phyloP scores from a whole-genome alignment of 1,140 invertebrate genomes.

The Lamellibrachia luymesi region DNA sequence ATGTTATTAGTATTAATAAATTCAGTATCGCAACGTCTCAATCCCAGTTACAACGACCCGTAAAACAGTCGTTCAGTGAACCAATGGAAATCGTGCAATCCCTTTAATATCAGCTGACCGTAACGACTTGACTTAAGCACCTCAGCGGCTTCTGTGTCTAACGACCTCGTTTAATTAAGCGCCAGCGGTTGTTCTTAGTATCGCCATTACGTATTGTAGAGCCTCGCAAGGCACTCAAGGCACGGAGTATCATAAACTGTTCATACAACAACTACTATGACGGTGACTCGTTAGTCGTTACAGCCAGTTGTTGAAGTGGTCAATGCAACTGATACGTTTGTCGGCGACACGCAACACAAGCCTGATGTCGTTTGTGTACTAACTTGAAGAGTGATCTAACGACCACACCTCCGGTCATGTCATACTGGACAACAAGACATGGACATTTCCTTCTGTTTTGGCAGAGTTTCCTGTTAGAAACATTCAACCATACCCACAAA shows the following conservation, averaged over 20 bases:
- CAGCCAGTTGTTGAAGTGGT: neutral
- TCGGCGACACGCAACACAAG: neutral
- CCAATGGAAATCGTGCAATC: too few relatives aligned
- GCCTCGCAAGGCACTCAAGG: neutral
- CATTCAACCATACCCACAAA: neutral
- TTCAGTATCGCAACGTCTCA: too few relatives aligned
- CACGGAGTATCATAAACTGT: neutral
- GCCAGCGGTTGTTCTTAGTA: neutral
- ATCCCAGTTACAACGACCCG: too few relatives aligned
- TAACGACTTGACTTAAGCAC: neutral
- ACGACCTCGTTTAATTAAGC: conserved; percentile 4
- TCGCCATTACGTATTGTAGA: neutral
- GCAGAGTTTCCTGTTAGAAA: neutral
- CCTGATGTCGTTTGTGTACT: neutral
- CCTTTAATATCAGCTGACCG: too few relatives aligned
- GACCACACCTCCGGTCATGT: neutral
- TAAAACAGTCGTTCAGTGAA: too few relatives aligned
- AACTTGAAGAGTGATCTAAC: neutral
- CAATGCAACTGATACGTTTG: neutral
- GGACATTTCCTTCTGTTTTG: neutral
- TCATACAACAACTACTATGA: neutral
- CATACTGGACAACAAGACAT: neutral
- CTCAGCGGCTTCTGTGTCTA: neutral
- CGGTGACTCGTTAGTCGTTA: neutral
- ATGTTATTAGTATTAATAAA: too few relatives aligned